Evolutionary conservation across 53 echinoderm and acorn worm genomes (phyloP).

Genomic region (Hippasteria phrygiana): DNA sequence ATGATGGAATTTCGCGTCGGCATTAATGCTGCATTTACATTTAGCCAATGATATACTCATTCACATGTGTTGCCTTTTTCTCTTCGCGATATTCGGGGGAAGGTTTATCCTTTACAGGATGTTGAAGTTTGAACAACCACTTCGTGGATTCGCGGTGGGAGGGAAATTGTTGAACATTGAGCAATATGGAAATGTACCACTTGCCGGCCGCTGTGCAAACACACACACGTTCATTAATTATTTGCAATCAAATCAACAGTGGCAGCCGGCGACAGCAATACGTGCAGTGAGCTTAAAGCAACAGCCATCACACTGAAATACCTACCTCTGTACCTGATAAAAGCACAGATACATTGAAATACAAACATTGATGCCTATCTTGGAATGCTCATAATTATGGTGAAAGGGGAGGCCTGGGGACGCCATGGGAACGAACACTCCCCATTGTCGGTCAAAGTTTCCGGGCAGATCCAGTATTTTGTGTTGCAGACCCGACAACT

Average conservation of each 20-base stretch:
- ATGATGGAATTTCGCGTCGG: no score
- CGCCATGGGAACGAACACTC: no score
- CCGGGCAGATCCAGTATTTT: no score
- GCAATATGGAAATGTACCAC: neutral
- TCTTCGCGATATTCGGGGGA: neutral
- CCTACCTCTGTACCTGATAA: neutral
- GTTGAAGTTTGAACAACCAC: neutral
- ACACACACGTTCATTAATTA: slow-evolving; percentile 1
- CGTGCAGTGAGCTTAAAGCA: neutral
- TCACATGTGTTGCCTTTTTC: neutral
- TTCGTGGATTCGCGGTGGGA: neutral
- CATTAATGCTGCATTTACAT: no score
- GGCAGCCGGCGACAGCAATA: neutral
- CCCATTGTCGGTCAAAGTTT: no score
- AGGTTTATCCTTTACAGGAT: neutral
- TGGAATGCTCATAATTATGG: no score
- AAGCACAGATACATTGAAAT: no score
- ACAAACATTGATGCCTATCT: no score
- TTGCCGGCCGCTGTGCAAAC: neutral
- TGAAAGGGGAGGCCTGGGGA: no score
- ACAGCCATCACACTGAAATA: neutral
- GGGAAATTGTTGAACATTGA: neutral
- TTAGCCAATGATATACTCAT: no score
- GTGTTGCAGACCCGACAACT: no score
- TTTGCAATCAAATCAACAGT: neutral